phyloP scores from a whole-genome alignment of 2,113 vertebrate species.

The Sphyrna mokarran region DNA sequence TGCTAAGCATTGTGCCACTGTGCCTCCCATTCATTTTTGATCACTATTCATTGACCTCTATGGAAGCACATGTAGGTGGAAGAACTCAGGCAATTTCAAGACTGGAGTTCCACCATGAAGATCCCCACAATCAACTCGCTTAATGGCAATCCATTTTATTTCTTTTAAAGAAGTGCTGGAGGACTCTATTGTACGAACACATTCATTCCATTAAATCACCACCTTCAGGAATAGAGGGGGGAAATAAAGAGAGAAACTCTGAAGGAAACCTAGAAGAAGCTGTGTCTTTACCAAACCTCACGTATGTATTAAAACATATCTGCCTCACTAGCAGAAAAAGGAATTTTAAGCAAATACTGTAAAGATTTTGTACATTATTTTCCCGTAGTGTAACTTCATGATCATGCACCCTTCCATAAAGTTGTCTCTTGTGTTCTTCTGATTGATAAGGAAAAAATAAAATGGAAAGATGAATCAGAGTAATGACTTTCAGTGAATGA shows the following conservation, averaged over 20 bases:
- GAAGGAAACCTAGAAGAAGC: neutral
- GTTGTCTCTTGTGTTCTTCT: neutral
- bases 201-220: neutral
- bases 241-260: neutral
- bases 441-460: constrained; percentile 4
- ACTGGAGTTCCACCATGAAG: no score
- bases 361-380: neutral
- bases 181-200: neutral
- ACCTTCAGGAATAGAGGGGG: neutral
- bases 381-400: neutral
- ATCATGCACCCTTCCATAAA: neutral
- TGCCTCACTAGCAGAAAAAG: neutral
- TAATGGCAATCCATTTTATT: neutral
- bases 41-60: no score
- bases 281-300: neutral
- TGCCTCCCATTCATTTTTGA: no score
- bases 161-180: neutral
- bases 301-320: neutral
- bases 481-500: neutral
- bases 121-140: neutral
- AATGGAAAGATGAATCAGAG: neutral
- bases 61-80: no score
- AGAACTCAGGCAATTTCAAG: no score
- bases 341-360: neutral
- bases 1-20: no score